phyloP scores from a whole-genome alignment of 2,888 invertebrate species.

The Taphrorychus bicolor region DNA sequence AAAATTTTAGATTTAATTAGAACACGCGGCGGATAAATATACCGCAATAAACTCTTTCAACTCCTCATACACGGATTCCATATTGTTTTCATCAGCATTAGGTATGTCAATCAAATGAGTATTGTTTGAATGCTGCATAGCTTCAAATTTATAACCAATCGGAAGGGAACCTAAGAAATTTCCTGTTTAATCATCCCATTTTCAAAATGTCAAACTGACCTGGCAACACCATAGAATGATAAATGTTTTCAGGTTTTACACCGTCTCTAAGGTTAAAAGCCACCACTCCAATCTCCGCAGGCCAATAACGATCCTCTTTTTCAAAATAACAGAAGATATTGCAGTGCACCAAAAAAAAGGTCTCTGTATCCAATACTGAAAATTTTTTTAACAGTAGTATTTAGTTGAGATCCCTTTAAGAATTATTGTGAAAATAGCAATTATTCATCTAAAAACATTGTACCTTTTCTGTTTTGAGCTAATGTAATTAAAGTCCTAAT shows the following conservation, averaged over 20 bases:
- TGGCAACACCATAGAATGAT: constrained; percentile 46
- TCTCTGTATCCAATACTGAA: constrained; percentile 42
- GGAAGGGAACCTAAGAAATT: constrained; percentile 54
- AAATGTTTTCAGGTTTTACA: constrained; percentile 45
- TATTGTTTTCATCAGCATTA: constrained; percentile 53
- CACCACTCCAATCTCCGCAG: constrained; percentile 48
- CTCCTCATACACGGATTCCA: constrained; percentile 55
- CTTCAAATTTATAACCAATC: constrained; percentile 60
- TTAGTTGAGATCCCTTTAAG: too few species aligned
- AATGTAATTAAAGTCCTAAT: constrained; percentile 38
- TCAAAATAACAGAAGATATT: constrained; percentile 47
- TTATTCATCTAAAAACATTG: not conserved
- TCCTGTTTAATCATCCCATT: too few species aligned
- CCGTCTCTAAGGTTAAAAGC: constrained; percentile 49
- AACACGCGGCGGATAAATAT: not conserved
- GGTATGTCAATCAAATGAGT: constrained; percentile 62
- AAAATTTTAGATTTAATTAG: not conserved
- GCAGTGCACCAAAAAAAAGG: constrained; percentile 48
- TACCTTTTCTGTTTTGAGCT: constrained; percentile 23
- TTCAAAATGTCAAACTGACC: too few species aligned
- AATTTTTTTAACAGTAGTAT: too few species aligned
- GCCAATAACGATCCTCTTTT: constrained; percentile 39
- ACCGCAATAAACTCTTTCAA: constrained; percentile 58
- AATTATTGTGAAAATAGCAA: not conserved
- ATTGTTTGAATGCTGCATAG: constrained; percentile 56